phyloP scores from a whole-genome alignment of 2,888 invertebrate species.

The Podotricha telesiphe region DNA sequence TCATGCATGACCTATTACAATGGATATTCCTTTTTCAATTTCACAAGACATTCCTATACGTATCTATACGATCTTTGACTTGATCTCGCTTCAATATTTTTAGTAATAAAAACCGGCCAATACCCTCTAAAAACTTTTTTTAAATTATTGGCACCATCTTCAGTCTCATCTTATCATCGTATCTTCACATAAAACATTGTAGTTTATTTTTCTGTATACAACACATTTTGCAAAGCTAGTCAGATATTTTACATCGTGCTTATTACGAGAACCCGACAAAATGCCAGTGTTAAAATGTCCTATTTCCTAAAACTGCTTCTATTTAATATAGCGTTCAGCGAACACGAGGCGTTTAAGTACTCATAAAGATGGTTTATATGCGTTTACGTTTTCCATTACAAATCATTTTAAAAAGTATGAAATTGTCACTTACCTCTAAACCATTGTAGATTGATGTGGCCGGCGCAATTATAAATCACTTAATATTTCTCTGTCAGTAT shows the following conservation, averaged over 20 bases:
- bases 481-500: constrained; percentile 35
- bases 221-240: constrained; percentile 15
- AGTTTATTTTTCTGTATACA: constrained; percentile 5
- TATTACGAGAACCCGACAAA: constrained; percentile 26
- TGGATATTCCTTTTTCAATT: too few relatives aligned
- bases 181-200: not conserved
- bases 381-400: constrained; percentile 29
- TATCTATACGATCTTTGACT: too few relatives aligned
- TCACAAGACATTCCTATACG: too few relatives aligned
- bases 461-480: constrained; percentile 49
- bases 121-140: not conserved
- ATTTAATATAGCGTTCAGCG: constrained; percentile 31
- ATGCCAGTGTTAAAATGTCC: constrained; percentile 28
- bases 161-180: constrained; percentile 1
- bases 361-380: constrained; percentile 27
- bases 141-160: not conserved
- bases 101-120: not conserved
- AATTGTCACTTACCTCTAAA: constrained; percentile 67
- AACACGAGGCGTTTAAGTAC: constrained; percentile 27
- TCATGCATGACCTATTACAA: too few relatives aligned
- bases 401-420: constrained; percentile 31
- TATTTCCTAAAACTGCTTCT: constrained; percentile 28
- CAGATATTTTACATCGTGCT: constrained; percentile 23
- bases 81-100: not conserved
- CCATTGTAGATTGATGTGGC: constrained; percentile 64